These are phyloP conservation scores for Ormyrus thymus DNA, from an alignment of 2,888 invertebrate genomes.

Conservation along the genomic window DNA sequence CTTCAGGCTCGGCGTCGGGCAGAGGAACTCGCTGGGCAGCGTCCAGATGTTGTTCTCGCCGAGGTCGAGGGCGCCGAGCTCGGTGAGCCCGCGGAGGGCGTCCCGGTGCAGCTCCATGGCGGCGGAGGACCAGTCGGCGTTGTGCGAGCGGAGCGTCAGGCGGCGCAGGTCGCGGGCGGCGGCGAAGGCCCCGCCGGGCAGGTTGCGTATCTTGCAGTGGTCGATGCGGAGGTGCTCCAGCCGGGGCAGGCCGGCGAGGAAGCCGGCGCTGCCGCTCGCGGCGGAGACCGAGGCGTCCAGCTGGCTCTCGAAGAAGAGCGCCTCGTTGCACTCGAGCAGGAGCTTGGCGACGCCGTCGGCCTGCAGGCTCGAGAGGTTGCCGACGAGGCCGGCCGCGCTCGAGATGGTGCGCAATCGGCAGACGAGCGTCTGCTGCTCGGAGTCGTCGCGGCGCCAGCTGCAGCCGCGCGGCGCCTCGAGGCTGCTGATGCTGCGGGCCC, in stretches of 20 bases:
- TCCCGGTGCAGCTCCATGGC: conserved; percentile 85
- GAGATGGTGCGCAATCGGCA: conserved; percentile 85
- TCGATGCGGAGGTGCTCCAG: conserved; percentile 83
- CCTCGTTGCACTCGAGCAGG: conserved; percentile 84
- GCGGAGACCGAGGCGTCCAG: conserved; percentile 72
- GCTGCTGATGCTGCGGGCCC: conserved; percentile 70
- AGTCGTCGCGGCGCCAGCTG: conserved; percentile 79
- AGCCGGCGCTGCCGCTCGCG: conserved; percentile 71
- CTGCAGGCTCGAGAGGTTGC: conserved; percentile 82
- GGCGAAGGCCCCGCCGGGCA: conserved; percentile 83
- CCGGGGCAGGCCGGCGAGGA: conserved; percentile 80
- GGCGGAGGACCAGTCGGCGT: conserved; percentile 88
- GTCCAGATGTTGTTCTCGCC: conserved; percentile 87
- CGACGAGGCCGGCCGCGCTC: conserved; percentile 81
- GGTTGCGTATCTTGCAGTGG: conserved; percentile 85
- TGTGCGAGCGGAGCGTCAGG: conserved; percentile 84
- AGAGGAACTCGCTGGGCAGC: conserved; percentile 83
- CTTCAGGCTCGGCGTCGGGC: conserved; percentile 82
- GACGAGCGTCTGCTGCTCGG: conserved; percentile 77
- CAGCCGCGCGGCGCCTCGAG: conserved; percentile 83
- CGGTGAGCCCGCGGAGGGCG: conserved; percentile 82
- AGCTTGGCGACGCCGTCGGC: conserved; percentile 81
- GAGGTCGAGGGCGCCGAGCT: conserved; percentile 82
- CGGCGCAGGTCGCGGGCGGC: conserved; percentile 81
- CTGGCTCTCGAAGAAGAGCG: conserved; percentile 84